Base-by-base conservation (phyloP, 1,140 invertebrate species). In the Galendromus occidentalis region DNA sequence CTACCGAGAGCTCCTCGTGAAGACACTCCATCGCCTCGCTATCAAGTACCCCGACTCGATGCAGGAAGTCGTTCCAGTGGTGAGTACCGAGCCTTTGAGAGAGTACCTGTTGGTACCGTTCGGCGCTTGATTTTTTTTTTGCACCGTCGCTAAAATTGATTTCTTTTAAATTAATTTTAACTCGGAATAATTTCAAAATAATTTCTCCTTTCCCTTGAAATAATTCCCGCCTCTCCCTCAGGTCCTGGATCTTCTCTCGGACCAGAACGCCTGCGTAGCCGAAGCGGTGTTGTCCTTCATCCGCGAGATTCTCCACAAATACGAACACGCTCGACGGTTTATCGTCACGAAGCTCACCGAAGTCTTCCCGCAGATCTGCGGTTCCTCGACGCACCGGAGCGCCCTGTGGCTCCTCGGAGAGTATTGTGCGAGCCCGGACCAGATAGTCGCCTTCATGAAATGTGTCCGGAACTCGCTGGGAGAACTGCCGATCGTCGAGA, bases 31-130 rank as follows among this genome's bases (percentile, higher is more conserved):
- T 77, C 81, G 87, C 14, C 94, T 91, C 73, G 91, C 88, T 66
- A 90, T 98, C 68, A 96, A 92, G 80, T 99, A 98, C 78, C 93
- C 95, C 1, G 94, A 98, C 77, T 91, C 98, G 64, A 92, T 93
- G 20, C 81, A 81, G 59, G 85, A 85, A 65, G 90, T 98, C 55
- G 92, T 98, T 70, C 93, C 91, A 33, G 88, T 96, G 42, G 78
- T 79, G 72, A 72, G 75, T 71, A 25, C 20, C 55, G 42, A 63
- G 29, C 45, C n/a, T n/a, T n/a, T n/a, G n/a, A n/a, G n/a, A n/a
- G n/a, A n/a, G n/a, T n/a, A n/a, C n/a, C n/a, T n/a, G n/a, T n/a
- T n/a, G n/a, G n/a, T n/a, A n/a, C n/a, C n/a, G n/a, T n/a, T n/a
- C n/a, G n/a, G n/a, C n/a, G n/a, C n/a, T n/a, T n/a, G n/a, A n/a